Conservation (phyloP, 2,888 invertebrate genomes). For the Ectropis crepuscularia region DNA sequence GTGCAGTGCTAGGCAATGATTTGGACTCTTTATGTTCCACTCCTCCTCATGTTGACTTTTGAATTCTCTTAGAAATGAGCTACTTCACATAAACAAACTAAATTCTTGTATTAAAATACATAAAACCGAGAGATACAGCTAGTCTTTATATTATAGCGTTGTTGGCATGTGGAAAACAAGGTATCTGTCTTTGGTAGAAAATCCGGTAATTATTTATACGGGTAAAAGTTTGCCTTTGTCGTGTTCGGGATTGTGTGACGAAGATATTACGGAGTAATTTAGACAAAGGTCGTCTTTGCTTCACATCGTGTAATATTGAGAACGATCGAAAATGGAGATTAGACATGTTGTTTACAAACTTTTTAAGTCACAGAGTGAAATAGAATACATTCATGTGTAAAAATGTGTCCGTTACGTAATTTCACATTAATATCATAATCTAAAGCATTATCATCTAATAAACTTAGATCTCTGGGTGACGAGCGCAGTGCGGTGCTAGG, state of each 20-base stretch:
- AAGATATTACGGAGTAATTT: slow-evolving; percentile 40
- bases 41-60: no score
- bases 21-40: no score
- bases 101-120: no score
- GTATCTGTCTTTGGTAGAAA: slow-evolving; percentile 18
- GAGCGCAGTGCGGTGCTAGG: no score
- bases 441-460: no score
- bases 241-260: slow-evolving; percentile 32
- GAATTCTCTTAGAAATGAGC: no score
- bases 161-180: slow-evolving; percentile 26
- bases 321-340: slow-evolving; percentile 9
- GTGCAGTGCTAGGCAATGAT: no score
- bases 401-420: background rate
- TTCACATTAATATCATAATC: no score
- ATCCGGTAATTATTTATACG: slow-evolving; percentile 28
- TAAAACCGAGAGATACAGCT: no score
- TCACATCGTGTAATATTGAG: slow-evolving; percentile 21
- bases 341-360: background rate
- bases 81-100: no score
- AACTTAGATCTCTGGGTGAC: no score
- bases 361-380: background rate
- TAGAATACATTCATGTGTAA: background rate
- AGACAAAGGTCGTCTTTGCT: slow-evolving; percentile 9
- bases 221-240: slow-evolving; percentile 27
- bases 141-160: slow-evolving; percentile 14